Base-by-base conservation (phyloP, 2,888 invertebrate species). In the Cylloceria caligata region DNA sequence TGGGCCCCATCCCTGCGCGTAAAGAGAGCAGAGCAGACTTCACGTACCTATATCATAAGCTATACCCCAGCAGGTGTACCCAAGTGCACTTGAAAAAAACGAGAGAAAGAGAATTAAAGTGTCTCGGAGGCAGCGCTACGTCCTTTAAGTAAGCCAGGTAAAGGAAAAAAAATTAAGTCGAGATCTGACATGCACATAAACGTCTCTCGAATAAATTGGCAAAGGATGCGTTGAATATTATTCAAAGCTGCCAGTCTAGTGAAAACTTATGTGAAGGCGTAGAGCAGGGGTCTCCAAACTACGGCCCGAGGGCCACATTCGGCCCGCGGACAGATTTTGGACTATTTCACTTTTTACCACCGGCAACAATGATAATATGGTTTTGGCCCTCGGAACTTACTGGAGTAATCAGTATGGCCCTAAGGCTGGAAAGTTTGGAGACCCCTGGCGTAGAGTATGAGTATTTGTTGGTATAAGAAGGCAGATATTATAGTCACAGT, bases 121-220 rank as follows among this genome's bases (percentile, higher is more conserved):
- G 71, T 82, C 79, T 71, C 75, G 67, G 49, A 67, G 65, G 27
- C 13, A 21, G 39, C 42, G 42, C 36, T 13, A 39, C 64, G 64
- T 39, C 13, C 64, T 39, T 64, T 64, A 64, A 42, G 42, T 24
- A 34, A 64, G 13, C 39, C 39, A 6, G n/a, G 64, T 11, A n/a
- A 21, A 24, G 36, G 36, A 39, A 64, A 64, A 42, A 64, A 64
- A 24, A 39, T 21, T 64, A 42, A 64, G 39, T 39, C 42, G 21
- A 64, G 21, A 24, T 21, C 19, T 39, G 24, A 39, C 11, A 42
- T 24, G 64, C 21, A 36, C 19, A 30, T 57, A 30, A 36, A 60
- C 60, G 34, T 60, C 19, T 78, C 73, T 74, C 67, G 71, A 83
- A 81, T 71, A 83, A 84, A 85, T 84, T 80, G 81, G 78, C 68